Conservation (phyloP, 2,888 invertebrate genomes). For the Capitulum mitella region DNA sequence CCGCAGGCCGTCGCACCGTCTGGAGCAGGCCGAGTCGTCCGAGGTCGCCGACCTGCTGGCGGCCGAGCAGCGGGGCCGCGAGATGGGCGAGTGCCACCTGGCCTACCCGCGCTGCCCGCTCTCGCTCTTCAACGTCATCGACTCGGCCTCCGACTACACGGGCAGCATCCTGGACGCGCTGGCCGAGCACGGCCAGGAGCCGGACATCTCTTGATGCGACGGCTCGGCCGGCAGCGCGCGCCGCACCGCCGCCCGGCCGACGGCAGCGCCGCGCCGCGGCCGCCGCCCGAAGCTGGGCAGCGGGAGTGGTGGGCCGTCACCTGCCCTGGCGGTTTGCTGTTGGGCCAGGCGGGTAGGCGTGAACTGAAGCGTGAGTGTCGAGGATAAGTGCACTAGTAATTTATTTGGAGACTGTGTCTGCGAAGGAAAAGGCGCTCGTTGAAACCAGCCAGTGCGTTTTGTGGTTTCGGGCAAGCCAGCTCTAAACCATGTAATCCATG, state of each 20-base stretch:
- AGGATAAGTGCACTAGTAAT: too few relatives aligned
- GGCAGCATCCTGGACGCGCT: slow-evolving; percentile 19
- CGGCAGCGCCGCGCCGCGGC: background rate
- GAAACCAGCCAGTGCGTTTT: too few relatives aligned
- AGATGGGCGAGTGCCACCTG: background rate
- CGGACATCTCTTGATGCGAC: too few relatives aligned
- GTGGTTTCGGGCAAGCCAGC: too few relatives aligned
- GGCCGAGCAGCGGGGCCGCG: slow-evolving; percentile 6
- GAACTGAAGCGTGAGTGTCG: too few relatives aligned
- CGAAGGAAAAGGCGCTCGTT: too few relatives aligned
- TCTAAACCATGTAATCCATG: too few relatives aligned
- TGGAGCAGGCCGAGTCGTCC: background rate
- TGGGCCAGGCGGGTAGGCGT: too few relatives aligned
- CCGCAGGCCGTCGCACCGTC: slow-evolving; percentile 10
- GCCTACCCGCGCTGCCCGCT: slow-evolving; percentile 3
- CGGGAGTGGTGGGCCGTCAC: background rate
- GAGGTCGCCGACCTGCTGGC: background rate
- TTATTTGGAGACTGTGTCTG: too few relatives aligned
- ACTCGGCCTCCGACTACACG: slow-evolving; percentile 18
- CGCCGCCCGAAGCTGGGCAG: background rate
- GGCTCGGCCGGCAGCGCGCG: too few relatives aligned
- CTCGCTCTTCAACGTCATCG: slow-evolving; percentile 9
- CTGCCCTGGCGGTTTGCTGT: too few relatives aligned
- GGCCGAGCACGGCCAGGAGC: background rate
- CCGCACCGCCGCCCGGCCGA: background rate